Conservation (phyloP, 30 jellyfish, hydroid and myxozoan species). For the Aurelia sp. region DNA sequence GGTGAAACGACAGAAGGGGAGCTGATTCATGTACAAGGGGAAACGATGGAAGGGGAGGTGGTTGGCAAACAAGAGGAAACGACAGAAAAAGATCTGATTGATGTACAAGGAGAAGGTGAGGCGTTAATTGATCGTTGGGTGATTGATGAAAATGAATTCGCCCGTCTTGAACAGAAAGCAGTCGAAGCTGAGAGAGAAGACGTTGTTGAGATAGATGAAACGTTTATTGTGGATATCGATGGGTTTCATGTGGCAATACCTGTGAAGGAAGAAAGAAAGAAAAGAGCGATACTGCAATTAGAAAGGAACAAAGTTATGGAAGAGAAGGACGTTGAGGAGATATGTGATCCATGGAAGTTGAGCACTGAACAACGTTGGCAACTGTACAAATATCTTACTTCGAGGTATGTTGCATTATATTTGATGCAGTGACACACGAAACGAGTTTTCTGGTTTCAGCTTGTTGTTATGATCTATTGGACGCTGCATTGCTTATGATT, state of each 20-base stretch:
- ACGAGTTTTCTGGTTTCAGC: no score
- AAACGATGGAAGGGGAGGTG: no score
- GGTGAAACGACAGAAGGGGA: conserved; percentile 64
- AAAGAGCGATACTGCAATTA: conserved; percentile 32
- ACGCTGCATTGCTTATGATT: no score
- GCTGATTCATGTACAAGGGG: no score
- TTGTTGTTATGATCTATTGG: no score
- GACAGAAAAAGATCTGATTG: conserved; percentile 27
- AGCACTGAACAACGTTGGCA: conserved; percentile 64
- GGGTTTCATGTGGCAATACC: conserved; percentile 46
- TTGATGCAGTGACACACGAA: not conserved
- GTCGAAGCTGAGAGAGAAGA: conserved; percentile 4
- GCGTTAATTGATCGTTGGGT: conserved; percentile 83
- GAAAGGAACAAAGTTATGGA: conserved; percentile 24
- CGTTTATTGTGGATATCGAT: not conserved
- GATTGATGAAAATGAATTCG: conserved; percentile 36
- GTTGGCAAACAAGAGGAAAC: not conserved
- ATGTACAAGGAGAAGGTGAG: conserved; percentile 81
- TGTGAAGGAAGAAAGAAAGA: conserved; percentile 22
- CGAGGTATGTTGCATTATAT: not conserved
- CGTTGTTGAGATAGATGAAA: conserved; percentile 1
- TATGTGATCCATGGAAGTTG: conserved; percentile 57
- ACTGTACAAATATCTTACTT: conserved; percentile 53
- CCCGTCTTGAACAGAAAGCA: conserved; percentile 45
- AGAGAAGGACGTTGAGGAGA: conserved; percentile 37